Evolutionary conservation across 2,113 vertebrate species (phyloP).

Genomic region (Ardeotis arabs): DNA sequence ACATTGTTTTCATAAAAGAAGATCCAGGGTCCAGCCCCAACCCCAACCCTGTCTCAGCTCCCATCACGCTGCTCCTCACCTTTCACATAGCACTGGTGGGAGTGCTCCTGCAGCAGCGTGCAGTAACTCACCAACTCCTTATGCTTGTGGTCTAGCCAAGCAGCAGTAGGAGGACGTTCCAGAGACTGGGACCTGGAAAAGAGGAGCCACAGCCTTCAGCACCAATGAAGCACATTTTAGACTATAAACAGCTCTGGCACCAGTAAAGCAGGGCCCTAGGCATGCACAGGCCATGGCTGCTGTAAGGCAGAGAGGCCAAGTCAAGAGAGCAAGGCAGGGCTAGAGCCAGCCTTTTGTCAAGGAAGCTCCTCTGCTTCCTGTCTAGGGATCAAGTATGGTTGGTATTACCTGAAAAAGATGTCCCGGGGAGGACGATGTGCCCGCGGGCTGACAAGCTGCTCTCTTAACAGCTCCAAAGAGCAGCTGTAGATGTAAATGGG

Average conservation of each 20-base stretch:
- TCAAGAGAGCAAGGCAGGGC: not conserved
- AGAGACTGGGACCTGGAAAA: slow-evolving; percentile 85
- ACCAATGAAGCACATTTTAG: not conserved
- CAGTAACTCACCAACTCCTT: slow-evolving; percentile 92
- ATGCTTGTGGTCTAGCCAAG: slow-evolving; percentile 89
- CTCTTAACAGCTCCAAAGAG: slow-evolving; percentile 86
- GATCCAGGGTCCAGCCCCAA: not conserved
- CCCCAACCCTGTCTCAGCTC: not conserved
- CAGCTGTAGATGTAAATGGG: slow-evolving; percentile 95
- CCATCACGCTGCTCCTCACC: slow-evolving; percentile 50
- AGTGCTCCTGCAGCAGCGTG: slow-evolving; percentile 91
- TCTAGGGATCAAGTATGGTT: not conserved
- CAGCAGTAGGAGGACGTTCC: slow-evolving; percentile 82
- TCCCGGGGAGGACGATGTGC: slow-evolving; percentile 81
- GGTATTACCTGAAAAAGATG: slow-evolving; percentile 87
- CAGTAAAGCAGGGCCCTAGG: not conserved
- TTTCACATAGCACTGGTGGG: slow-evolving; percentile 93
- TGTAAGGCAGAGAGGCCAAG: not conserved
- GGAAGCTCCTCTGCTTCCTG: not conserved
- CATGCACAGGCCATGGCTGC: not conserved
- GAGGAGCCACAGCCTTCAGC: not conserved
- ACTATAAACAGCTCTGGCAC: not conserved
- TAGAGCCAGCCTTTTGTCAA: not conserved
- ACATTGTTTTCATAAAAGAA: not conserved
- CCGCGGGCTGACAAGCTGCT: slow-evolving; percentile 86